Evolutionary conservation across 1,140 invertebrate genomes (phyloP).

Genomic region (Drosophila orena): DNA sequence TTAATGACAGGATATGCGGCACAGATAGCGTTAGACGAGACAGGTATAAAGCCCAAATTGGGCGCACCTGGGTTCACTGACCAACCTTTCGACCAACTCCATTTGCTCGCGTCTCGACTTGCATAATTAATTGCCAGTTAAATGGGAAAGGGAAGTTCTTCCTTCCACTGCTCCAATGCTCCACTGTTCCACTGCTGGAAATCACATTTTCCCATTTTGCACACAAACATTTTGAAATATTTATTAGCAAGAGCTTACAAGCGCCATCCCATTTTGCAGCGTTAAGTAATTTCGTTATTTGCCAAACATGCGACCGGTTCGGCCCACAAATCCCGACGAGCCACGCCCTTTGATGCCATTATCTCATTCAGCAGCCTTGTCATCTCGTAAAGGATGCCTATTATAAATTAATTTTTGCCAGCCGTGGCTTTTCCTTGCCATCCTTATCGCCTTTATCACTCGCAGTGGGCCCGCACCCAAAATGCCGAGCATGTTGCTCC

Average conservation of each 20-base stretch:
- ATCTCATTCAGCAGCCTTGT: conserved; percentile 82
- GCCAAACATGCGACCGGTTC: conserved; percentile 66
- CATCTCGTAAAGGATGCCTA: conserved; percentile 84
- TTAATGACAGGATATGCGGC: conserved; percentile 19
- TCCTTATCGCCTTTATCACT: conserved; percentile 69
- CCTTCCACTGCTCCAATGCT: no score
- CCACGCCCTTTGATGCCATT: conserved; percentile 71
- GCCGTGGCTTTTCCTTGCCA: conserved; percentile 49
- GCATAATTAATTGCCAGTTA: conserved; percentile 64
- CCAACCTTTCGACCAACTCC: conserved; percentile 26
- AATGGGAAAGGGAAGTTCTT: background rate
- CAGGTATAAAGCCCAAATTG: conserved; percentile 25
- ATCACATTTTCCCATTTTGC: conserved; percentile 69
- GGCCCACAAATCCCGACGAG: conserved; percentile 33
- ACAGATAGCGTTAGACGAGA: conserved; percentile 13
- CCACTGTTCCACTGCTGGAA: conserved; percentile 13
- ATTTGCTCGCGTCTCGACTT: conserved; percentile 31
- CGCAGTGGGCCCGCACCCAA: conserved; percentile 36
- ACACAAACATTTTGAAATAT: conserved; percentile 78
- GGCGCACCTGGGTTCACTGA: conserved; percentile 28
- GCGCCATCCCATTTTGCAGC: conserved; percentile 62
- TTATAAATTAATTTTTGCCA: conserved; percentile 84
- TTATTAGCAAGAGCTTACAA: conserved; percentile 80
- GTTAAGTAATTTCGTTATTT: conserved; percentile 82
- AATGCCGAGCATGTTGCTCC: conserved; percentile 69